These are phyloP conservation scores for Halictus rubicundus DNA, from an alignment of 1,140 invertebrate species.

Conservation along the genomic window DNA sequence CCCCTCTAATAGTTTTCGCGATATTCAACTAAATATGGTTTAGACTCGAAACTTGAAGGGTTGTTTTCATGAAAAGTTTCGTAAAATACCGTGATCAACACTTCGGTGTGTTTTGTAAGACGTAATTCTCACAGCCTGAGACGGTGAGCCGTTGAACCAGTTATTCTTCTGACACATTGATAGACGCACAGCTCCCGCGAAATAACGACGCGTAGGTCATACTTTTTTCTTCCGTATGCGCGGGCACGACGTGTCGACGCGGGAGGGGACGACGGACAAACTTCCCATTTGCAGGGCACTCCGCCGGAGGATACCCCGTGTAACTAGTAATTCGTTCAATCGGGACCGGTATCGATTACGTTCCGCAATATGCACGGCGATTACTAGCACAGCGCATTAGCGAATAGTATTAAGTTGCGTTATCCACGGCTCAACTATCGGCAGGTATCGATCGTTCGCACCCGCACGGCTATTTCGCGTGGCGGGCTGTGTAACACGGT, in stretches of 20 bases:
- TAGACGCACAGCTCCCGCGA: too few relatives aligned
- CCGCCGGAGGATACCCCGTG: neutral
- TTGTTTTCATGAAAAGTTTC: too few relatives aligned
- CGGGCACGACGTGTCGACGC: neutral
- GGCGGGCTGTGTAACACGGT: neutral
- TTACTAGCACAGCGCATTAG: slow-evolving; percentile 5
- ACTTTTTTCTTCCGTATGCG: neutral
- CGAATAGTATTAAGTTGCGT: slow-evolving; percentile 27
- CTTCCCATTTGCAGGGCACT: neutral
- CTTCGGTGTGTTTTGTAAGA: too few relatives aligned
- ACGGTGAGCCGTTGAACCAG: too few relatives aligned
- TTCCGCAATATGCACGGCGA: neutral
- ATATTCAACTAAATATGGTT: too few relatives aligned
- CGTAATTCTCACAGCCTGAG: too few relatives aligned
- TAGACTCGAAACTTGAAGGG: too few relatives aligned
- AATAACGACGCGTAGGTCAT: too few relatives aligned
- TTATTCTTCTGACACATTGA: too few relatives aligned
- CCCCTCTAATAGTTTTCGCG: too few relatives aligned
- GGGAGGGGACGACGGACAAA: neutral
- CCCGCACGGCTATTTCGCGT: neutral
- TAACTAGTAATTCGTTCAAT: slow-evolving; percentile 4
- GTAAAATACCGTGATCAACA: too few relatives aligned
- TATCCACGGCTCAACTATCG: neutral
- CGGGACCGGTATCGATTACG: slow-evolving; percentile 3
- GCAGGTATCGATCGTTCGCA: neutral